Percentiles rank a stretch among this genome's conserved stretches.
Evolutionary conservation across 1,140 invertebrate species (phyloP).

Genomic region (Schlechtendalia chinensis): DNA sequence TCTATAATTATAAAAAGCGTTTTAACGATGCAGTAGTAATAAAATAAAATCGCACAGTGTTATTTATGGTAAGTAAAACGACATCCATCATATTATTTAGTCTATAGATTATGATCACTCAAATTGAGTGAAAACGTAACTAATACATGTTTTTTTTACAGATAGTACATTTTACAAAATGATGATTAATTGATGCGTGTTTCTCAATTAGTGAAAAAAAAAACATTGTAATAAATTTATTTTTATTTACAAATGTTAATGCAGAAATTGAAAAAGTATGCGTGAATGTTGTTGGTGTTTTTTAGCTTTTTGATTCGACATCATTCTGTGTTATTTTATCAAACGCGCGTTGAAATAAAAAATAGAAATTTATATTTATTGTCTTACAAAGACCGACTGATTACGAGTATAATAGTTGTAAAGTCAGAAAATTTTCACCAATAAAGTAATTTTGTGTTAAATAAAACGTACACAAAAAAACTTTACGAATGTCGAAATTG

Average conservation of each 20-base stretch:
- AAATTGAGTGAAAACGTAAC: not conserved
- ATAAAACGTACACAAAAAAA: no score
- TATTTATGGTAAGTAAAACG: no score
- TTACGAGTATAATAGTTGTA: not conserved
- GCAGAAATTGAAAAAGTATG: not conserved
- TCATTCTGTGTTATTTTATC: not conserved
- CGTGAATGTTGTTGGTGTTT: not conserved
- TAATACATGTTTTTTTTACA: no score
- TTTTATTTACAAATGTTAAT: not conserved
- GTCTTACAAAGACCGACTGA: not conserved
- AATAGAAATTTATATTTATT: conserved; percentile 3
- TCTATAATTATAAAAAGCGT: no score
- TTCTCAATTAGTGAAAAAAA: not conserved
- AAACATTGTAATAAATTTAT: not conserved
- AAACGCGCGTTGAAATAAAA: not conserved
- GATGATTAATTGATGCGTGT: not conserved
- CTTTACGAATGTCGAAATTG: no score
- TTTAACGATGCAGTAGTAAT: no score
- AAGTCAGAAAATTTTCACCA: not conserved
- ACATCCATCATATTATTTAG: no score
- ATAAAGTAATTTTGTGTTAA: not conserved
- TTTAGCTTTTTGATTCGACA: not conserved
- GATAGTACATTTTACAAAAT: no score
- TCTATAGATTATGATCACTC: no score
- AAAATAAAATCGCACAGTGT: no score